Base-by-base conservation (phyloP, 2,888 invertebrate species). In the Parapristionchus giblindavisi region DNA sequence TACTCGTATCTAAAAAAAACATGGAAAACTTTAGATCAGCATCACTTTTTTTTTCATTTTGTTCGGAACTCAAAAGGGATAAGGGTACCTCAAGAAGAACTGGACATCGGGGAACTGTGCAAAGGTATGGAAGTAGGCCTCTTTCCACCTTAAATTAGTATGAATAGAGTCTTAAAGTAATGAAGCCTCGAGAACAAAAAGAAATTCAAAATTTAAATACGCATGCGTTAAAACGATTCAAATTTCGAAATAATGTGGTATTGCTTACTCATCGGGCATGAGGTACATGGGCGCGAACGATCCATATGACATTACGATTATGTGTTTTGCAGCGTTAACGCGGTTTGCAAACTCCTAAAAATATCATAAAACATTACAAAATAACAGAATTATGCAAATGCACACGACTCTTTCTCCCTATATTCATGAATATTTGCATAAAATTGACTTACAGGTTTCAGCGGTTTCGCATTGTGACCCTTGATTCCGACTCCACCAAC, bases 401-500 rank as follows among this genome's bases (percentile, higher is more conserved):
- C n/a, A n/a, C n/a, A n/a, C n/a, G n/a, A n/a, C n/a, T n/a, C n/a
- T n/a, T n/a, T n/a, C n/a, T n/a, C n/a, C n/a, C n/a, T n/a, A n/a
- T n/a, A n/a, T n/a, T n/a, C n/a, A 58, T 27, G 32, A 58, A 3
- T 58, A 5, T 1, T 14, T 61, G 34, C 14, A 27, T 21, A 1
- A 38, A 36, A 61, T 61, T 1, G 21, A 34, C 11, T 21, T 24
- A 77, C 80, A 56, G 29, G 36, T 6, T 74, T 54, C 29, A 82
- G 66, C 32, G 80, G 80, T 36, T 83, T 81, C 4, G 82, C 78
- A 61, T 66, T 76, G 11, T 77, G 76, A 58, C 77, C 76, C 51
- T 79, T 78, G 71, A 84, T 84, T 21, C 84, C 84, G 24, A 84
- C 54, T 27, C 84, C 84, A 5, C 84, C 84, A 54, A 84, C 82